A percentile compares a stretch with the other conserved stretches of the same genome.
Conservation (phyloP, 2,113 vertebrate species). For the Thunnus maccoyii region DNA sequence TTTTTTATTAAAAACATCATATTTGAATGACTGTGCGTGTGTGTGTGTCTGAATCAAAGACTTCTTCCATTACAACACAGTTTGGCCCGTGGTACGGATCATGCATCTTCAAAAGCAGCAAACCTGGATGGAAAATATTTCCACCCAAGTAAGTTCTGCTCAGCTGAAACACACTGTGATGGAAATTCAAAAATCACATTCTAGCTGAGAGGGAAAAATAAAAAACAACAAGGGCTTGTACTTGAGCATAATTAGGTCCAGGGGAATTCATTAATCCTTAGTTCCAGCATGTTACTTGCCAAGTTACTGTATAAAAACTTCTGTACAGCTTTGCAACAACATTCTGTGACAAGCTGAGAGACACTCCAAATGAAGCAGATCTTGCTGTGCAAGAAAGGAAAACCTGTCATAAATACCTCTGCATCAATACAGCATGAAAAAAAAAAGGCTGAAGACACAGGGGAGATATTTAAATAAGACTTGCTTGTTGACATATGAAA, state of each 20-base stretch:
- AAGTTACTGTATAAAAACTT: conserved; percentile 59
- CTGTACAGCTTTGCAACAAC: conserved; percentile 27
- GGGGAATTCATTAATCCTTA: conserved; percentile 75
- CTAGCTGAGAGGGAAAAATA: conserved; percentile 55
- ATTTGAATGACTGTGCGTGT: conserved; percentile 1
- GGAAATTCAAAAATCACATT: conserved; percentile 72
- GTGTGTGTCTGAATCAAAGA: conserved; percentile 34
- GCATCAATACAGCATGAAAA: background rate
- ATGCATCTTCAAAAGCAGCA: conserved; percentile 57
- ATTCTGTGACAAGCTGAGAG: conserved; percentile 33
- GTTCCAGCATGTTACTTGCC: conserved; percentile 55
- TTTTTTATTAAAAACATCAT: conserved; percentile 29
- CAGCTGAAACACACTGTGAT: conserved; percentile 47
- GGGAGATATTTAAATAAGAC: background rate
- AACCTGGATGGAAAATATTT: conserved; percentile 73
- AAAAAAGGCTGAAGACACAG: conserved; percentile 1
- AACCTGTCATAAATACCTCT: conserved; percentile 13
- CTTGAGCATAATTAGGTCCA: conserved; percentile 61
- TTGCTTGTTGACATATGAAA: conserved; percentile 20
- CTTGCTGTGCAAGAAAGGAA: conserved; percentile 17
- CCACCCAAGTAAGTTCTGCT: conserved; percentile 41
- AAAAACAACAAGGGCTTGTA: conserved; percentile 61
- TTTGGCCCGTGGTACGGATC: conserved; percentile 36
- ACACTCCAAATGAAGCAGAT: conserved; percentile 15
- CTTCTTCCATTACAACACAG: conserved; percentile 62